Evolutionary conservation across 2,113 vertebrate species (phyloP).

Genomic region (Varanus komodoensis): DNA sequence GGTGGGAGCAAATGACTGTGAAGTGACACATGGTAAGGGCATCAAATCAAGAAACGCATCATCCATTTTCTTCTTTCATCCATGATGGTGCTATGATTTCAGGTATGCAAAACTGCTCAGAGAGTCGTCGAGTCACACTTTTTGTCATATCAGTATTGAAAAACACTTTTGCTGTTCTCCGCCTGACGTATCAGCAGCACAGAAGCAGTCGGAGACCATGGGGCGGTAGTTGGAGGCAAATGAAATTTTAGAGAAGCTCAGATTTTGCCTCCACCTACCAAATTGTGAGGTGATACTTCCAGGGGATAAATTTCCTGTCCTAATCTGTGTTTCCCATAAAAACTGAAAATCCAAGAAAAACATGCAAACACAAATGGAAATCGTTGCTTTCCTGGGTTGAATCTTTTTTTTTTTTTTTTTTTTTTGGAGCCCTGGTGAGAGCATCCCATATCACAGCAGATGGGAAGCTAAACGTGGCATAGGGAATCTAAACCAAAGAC

Average conservation of each 20-base stretch:
- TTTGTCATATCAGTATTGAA: too few species aligned
- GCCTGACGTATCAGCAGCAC: too few species aligned
- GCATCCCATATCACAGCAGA: slow-evolving; percentile 63
- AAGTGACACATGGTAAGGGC: too few species aligned
- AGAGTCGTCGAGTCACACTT: too few species aligned
- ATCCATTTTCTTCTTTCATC: too few species aligned
- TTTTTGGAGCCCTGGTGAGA: slow-evolving; percentile 40
- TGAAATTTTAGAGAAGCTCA: background rate
- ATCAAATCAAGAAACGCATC: too few species aligned
- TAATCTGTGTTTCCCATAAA: slow-evolving; percentile 6
- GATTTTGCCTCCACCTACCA: background rate
- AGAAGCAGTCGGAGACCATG: too few species aligned
- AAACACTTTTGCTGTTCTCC: too few species aligned
- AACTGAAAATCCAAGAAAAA: background rate
- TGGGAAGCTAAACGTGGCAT: slow-evolving; percentile 67
- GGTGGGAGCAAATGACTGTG: too few species aligned
- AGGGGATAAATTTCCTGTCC: slow-evolving; percentile 41
- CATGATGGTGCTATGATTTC: too few species aligned
- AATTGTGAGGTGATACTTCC: background rate
- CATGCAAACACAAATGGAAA: slow-evolving; percentile 52
- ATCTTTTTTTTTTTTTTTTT: slow-evolving; percentile 36
- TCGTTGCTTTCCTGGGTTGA: slow-evolving; percentile 48
- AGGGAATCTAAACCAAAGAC: slow-evolving; percentile 69
- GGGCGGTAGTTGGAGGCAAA: too few species aligned
- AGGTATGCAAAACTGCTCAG: too few species aligned